Conservation (phyloP, 1,140 invertebrate species). For the Cryptotermes secundus region DNA sequence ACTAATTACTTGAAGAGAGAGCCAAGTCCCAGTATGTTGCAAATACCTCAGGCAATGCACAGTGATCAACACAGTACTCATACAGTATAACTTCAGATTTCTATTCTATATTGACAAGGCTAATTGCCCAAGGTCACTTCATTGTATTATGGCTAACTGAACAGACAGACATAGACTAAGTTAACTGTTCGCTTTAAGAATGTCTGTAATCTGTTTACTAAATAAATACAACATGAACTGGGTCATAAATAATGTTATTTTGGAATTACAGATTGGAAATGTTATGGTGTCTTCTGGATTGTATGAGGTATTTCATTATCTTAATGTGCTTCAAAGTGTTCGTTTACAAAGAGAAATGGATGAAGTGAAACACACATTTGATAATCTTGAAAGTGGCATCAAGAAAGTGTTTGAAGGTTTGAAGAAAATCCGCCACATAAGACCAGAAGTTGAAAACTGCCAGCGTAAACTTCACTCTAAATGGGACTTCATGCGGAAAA, state of each 20-base stretch:
- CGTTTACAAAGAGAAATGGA: conserved; percentile 63
- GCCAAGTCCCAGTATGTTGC: too few species aligned
- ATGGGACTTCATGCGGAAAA: conserved; percentile 67
- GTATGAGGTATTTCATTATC: conserved; percentile 61
- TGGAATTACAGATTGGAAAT: conserved; percentile 38
- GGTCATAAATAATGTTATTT: neutral
- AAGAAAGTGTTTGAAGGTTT: conserved; percentile 62
- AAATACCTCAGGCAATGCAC: too few species aligned
- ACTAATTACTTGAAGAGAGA: too few species aligned
- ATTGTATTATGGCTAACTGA: too few species aligned
- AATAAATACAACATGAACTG: too few species aligned
- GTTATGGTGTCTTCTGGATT: conserved; percentile 46
- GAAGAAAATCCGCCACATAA: conserved; percentile 56
- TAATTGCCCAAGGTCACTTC: too few species aligned
- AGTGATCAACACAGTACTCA: too few species aligned
- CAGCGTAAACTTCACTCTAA: conserved; percentile 60
- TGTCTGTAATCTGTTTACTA: too few species aligned
- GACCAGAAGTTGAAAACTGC: conserved; percentile 57
- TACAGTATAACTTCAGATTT: too few species aligned
- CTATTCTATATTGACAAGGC: too few species aligned
- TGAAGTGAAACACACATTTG: conserved; percentile 59
- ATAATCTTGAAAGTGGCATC: conserved; percentile 60
- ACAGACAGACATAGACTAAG: too few species aligned
- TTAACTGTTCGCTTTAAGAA: too few species aligned
- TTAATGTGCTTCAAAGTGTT: conserved; percentile 59